Base-by-base conservation (phyloP, 1,140 invertebrate species). In the Platyscapa corneri region DNA sequence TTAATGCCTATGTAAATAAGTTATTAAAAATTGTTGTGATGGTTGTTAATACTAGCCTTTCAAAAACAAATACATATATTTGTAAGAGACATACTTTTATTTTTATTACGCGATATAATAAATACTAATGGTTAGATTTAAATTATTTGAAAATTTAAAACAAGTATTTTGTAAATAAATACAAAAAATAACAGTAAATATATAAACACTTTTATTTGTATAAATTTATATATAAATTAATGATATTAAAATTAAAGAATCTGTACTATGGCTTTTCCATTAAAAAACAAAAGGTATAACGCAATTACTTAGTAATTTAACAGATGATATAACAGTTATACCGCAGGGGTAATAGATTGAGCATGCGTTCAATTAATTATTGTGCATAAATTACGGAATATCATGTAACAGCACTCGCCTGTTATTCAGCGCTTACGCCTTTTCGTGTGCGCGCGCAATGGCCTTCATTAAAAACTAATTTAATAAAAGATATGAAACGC, bases 401-500 rank as follows among this genome's bases (percentile, higher is more conserved):
- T 76, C 72, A 32, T 65, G 53, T 65, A 76, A 64, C 72, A 64
- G 5, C 39, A 39, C 37, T 79, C 34, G 32, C 67, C 37, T 34
- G 56, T 65, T n/a, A 42, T 79, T 39, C 70, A 39, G 7, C 20
- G 37, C 37, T 27, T 42, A 56, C 72, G 70, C 56, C 27, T 70
- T 42, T 34, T 42, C n/a, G 42, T 30, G 18, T 32, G 37, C 49
- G 67, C 39, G 42, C 32, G 70, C 78, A 81, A 64, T 72, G 42
- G 72, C 56, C 46, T 82, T 85, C 32, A 86, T 82, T 77, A 78
- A 86, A 82, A 86, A 86, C 75, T 86, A 86, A 86, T 86, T 82
- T 70, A 82, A 86, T 82, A 74, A 86, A 82, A 86, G 64, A 82
- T 70, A 86, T 77, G 79, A 77, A 79, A 77, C 5, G 78, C 77